Conservation (phyloP, 2,888 invertebrate species). For the Quadriops clusia region DNA sequence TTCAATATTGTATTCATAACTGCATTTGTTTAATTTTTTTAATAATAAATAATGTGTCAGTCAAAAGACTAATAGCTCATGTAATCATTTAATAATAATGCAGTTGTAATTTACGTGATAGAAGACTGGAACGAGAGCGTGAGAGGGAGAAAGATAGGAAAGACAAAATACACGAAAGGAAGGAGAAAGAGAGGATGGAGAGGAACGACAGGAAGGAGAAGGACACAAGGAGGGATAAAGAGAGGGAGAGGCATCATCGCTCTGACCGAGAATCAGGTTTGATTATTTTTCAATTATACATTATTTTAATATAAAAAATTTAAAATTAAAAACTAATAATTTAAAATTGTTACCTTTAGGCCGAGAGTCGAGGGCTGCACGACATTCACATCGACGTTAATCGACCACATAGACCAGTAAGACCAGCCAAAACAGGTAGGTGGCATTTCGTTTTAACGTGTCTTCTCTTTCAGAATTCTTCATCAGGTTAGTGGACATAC, state of each 20-base stretch:
- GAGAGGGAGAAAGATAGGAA: conserved; percentile 22
- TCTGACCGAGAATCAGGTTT: conserved; percentile 30
- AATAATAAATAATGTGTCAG: conserved; percentile 9
- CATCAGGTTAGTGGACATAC: conserved; percentile 24
- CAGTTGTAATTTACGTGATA: conserved; percentile 12
- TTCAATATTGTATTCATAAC: neutral
- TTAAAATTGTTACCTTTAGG: conserved; percentile 15
- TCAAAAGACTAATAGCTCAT: conserved; percentile 10
- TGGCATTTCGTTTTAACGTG: conserved; percentile 24
- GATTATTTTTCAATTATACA: conserved; percentile 6
- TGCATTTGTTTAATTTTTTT: neutral
- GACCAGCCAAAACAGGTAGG: conserved; percentile 32
- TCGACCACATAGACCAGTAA: conserved; percentile 32
- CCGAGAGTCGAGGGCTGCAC: conserved; percentile 21
- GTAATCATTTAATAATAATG: neutral
- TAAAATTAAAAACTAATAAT: conserved; percentile 3
- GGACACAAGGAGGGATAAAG: conserved; percentile 25
- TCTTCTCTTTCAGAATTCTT: conserved; percentile 22
- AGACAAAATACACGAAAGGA: conserved; percentile 18
- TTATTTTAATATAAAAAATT: conserved; percentile 4
- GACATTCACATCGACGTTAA: conserved; percentile 27
- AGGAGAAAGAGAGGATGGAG: conserved; percentile 16
- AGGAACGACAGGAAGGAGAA: conserved; percentile 21
- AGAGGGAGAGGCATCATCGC: conserved; percentile 25
- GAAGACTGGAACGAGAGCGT: conserved; percentile 23